Conservation (phyloP, 2,888 invertebrate genomes). For the Morpho achilles region DNA sequence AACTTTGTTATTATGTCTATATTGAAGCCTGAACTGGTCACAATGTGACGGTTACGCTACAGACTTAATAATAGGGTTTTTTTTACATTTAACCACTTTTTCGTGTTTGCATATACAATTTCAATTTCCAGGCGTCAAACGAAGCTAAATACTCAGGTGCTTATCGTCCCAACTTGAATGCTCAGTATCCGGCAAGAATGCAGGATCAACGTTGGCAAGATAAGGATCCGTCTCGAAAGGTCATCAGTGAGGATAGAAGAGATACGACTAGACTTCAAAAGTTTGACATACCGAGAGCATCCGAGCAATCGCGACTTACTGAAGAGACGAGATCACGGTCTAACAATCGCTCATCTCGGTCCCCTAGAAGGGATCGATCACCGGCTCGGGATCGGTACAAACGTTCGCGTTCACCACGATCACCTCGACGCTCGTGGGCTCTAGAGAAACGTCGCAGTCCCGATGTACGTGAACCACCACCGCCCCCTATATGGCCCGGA, state of each 20-base stretch:
- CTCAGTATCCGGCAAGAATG: conserved; percentile 39
- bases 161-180: conserved; percentile 51
- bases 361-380: conserved; percentile 56
- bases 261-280: conserved; percentile 35
- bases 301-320: conserved; percentile 29
- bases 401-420: conserved; percentile 56
- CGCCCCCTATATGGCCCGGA: conserved; percentile 62
- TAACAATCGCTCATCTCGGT: conserved; percentile 44
- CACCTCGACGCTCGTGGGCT: conserved; percentile 67
- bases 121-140: conserved; percentile 69
- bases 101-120: conserved; percentile 57
- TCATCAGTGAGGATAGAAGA: conserved; percentile 41
- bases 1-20: too few species aligned
- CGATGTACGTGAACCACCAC: conserved; percentile 49
- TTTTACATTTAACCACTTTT: conserved; percentile 11
- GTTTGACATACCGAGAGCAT: conserved; percentile 30
- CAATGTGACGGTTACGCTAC: too few species aligned
- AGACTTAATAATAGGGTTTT: neutral
- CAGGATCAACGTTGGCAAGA: conserved; percentile 47
- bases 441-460: conserved; percentile 61
- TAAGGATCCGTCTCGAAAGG: conserved; percentile 29
- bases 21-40: too few species aligned
- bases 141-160: conserved; percentile 67
- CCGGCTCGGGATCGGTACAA: conserved; percentile 53
- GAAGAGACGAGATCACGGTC: conserved; percentile 33